Evolutionary conservation across 2,113 vertebrate species (phyloP).

Genomic region (Anguilla japonica): DNA sequence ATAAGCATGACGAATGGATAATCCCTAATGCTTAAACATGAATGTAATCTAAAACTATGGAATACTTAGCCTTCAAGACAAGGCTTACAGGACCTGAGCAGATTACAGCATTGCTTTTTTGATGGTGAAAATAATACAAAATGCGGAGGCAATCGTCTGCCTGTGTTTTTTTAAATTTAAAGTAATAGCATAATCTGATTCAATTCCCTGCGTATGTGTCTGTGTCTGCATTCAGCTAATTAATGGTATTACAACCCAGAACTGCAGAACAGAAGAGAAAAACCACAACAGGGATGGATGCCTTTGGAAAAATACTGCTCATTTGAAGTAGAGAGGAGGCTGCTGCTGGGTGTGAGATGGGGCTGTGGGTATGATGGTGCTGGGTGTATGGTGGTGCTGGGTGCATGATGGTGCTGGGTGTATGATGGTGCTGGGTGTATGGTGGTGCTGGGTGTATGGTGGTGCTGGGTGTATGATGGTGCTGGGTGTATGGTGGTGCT

Average conservation of each 20-base stretch:
- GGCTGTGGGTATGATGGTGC: not conserved
- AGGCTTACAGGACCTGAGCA: constrained; percentile 36
- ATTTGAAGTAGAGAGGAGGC: not conserved
- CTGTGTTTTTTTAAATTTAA: constrained; percentile 50
- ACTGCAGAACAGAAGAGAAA: constrained; percentile 9
- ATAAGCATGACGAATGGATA: constrained; percentile 61
- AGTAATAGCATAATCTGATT: constrained; percentile 57
- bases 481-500: not conserved
- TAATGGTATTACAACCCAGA: constrained; percentile 23
- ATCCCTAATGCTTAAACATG: constrained; percentile 59
- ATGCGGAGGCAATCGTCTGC: constrained; percentile 32
- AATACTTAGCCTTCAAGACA: constrained; percentile 47
- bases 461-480: too few relatives aligned
- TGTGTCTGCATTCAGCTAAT: constrained; percentile 25
- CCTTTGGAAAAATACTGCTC: constrained; percentile 22
- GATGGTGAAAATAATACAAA: constrained; percentile 59
- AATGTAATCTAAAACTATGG: constrained; percentile 51
- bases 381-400: too few relatives aligned
- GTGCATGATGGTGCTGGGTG: too few relatives aligned
- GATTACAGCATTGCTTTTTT: constrained; percentile 58
- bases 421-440: too few relatives aligned
- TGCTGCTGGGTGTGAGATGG: not conserved
- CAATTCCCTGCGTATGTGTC: constrained; percentile 49
- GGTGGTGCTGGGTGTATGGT: too few relatives aligned
- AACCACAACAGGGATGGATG: constrained; percentile 37